Evolutionary conservation across 2,113 vertebrate genomes (phyloP).

Genomic region (Upupa epops): DNA sequence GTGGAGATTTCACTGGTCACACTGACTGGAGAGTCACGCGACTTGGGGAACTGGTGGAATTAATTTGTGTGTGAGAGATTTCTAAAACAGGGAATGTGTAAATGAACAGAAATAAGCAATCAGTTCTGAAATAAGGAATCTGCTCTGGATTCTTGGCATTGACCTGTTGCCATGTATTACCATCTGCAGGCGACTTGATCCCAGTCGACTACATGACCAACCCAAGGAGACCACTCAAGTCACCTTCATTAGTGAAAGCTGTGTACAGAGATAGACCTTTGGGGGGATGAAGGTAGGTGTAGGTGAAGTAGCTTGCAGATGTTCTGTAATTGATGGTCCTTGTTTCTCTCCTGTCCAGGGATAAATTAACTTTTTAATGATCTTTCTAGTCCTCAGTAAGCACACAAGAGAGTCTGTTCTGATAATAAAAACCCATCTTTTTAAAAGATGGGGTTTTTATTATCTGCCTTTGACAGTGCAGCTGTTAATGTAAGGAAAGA

Average conservation of each 20-base stretch:
- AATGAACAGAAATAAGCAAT: not conserved
- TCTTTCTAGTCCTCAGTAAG: not conserved
- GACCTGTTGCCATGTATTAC: not conserved
- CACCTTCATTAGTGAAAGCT: not conserved
- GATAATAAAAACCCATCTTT: no score
- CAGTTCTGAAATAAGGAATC: not conserved
- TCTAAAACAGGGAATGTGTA: not conserved
- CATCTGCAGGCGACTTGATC: not conserved
- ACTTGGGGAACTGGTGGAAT: not conserved
- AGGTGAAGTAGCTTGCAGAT: not conserved
- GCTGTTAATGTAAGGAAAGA: not conserved
- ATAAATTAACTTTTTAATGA: not conserved
- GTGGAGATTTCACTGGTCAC: not conserved
- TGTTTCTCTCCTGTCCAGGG: not conserved
- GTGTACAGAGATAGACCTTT: not conserved
- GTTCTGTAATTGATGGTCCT: not conserved
- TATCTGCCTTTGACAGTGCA: not conserved
- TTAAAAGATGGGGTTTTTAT: not conserved
- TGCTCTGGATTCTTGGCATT: not conserved
- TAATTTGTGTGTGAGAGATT: not conserved
- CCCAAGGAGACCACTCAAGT: not conserved
- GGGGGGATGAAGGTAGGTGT: not conserved
- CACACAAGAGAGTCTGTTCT: not conserved
- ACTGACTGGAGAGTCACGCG: not conserved
- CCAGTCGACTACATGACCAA: not conserved